A percentile compares a stretch with the other conserved stretches of the same genome.
These are phyloP conservation scores for Delichon dasypus DNA, from an alignment of 2,797 vertebrate genomes.

Conservation along the genomic window DNA sequence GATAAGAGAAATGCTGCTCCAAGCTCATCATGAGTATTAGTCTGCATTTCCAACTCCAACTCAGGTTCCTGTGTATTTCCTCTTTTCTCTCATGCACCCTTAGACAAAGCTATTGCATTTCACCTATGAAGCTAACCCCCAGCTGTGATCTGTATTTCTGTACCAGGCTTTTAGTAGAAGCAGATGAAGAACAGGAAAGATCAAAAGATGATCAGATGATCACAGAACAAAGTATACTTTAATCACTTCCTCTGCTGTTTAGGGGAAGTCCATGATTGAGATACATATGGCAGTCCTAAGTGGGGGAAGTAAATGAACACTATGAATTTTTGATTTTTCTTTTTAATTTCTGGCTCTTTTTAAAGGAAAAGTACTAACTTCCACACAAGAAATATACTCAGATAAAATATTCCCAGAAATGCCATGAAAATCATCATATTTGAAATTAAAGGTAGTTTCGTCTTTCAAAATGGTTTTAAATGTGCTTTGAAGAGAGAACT, in stretches of 20 bases:
- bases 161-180: background rate
- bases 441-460: background rate
- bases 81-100: background rate
- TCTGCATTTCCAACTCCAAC: background rate
- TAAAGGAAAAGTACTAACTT: background rate
- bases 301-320: background rate
- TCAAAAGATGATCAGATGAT: background rate
- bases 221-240: background rate
- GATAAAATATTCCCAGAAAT: background rate
- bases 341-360: background rate
- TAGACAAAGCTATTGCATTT: background rate
- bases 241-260: background rate
- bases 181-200: background rate
- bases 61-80: background rate
- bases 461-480: background rate
- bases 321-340: background rate
- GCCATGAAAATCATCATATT: background rate
- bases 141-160: background rate
- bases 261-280: constrained; percentile 3
- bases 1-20: background rate
- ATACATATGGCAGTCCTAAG: background rate
- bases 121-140: background rate
- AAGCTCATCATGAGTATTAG: background rate
- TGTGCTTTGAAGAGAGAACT: background rate
- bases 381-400: background rate